These are phyloP conservation scores for Alloplasta piceator DNA, from an alignment of 2,888 invertebrate species.

Conservation along the genomic window DNA sequence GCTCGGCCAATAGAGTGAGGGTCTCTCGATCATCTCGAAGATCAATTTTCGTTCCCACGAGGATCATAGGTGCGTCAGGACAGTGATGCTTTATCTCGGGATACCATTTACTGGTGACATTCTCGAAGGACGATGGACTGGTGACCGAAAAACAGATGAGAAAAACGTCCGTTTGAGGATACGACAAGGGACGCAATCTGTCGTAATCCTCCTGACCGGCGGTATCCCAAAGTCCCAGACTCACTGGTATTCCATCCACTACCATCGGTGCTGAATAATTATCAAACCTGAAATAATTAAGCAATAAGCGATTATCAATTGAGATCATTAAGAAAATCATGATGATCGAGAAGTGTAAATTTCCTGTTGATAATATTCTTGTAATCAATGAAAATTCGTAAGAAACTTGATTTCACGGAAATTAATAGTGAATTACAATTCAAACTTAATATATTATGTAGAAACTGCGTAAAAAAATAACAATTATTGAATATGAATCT, in stretches of 20 bases:
- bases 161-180: slow-evolving; percentile 99
- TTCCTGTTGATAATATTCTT: too few species aligned
- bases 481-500: too few species aligned
- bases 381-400: too few species aligned
- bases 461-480: too few species aligned
- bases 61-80: slow-evolving; percentile 99
- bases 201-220: too few species aligned
- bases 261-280: slow-evolving; percentile 99
- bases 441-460: too few species aligned
- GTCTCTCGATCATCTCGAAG: slow-evolving; percentile 99
- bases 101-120: slow-evolving; percentile 99
- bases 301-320: too few species aligned
- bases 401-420: too few species aligned
- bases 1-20: slow-evolving; percentile 94
- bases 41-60: slow-evolving; percentile 99
- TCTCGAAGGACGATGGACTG: slow-evolving; percentile 99
- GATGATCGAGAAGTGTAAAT: too few species aligned
- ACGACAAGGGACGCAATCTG: slow-evolving; percentile 97
- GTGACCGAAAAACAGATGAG: slow-evolving; percentile 99
- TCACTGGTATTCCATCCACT: slow-evolving; percentile 98
- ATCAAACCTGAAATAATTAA: slow-evolving; percentile 90
- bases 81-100: slow-evolving; percentile 99
- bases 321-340: too few species aligned
- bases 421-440: too few species aligned
- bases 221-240: slow-evolving; percentile 98